These are phyloP conservation scores for Mugil cephalus DNA, from an alignment of 2,113 vertebrate genomes.

Conservation along the genomic window DNA sequence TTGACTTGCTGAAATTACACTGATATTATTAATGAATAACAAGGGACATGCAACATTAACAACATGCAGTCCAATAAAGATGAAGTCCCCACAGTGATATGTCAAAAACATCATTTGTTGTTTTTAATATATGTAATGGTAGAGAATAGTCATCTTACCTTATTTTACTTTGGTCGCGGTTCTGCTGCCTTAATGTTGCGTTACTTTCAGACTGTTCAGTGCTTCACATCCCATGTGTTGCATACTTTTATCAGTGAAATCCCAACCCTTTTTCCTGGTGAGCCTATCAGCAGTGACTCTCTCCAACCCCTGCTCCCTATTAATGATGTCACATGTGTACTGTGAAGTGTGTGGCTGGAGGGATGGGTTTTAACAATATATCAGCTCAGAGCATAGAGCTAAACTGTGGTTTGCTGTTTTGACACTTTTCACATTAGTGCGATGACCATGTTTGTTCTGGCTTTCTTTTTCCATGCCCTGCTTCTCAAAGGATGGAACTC, in stretches of 20 bases:
- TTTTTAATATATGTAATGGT: neutral
- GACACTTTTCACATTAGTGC: no score
- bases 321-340: slow-evolving; percentile 48
- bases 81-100: no score
- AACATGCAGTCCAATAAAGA: neutral
- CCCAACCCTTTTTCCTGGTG: slow-evolving; percentile 64
- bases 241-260: slow-evolving; percentile 69
- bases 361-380: neutral
- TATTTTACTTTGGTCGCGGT: slow-evolving; percentile 10
- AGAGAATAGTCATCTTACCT: slow-evolving; percentile 56
- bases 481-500: no score
- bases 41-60: no score
- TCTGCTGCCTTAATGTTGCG: neutral
- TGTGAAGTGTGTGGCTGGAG: slow-evolving; percentile 12
- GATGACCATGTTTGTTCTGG: no score
- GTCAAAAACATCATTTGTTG: no score
- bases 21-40: no score
- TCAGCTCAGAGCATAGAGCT: neutral
- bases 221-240: slow-evolving; percentile 14
- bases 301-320: slow-evolving; percentile 7
- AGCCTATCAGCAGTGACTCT: slow-evolving; percentile 64
- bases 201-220: slow-evolving; percentile 2
- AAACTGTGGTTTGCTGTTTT: no score
- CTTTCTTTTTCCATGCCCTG: no score
- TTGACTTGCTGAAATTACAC: neutral